A percentile compares a stretch with the other conserved stretches of the same genome.
phyloP scores from a whole-genome alignment of 2,113 vertebrate species.

The Pelmatolapia mariae region DNA sequence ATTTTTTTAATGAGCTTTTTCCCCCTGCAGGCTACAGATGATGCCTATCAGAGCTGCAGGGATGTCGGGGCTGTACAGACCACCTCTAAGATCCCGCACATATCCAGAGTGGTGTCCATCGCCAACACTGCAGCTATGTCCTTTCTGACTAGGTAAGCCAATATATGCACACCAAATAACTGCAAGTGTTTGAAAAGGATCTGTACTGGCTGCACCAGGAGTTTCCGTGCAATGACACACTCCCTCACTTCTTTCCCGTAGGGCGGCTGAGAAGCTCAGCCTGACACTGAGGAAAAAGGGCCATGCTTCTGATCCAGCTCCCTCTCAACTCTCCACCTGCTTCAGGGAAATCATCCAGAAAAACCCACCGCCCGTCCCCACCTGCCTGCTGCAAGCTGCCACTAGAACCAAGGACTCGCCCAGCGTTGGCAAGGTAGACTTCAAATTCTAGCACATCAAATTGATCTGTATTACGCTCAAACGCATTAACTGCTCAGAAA shows the following conservation, averaged over 20 bases:
- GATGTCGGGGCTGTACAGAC: slow-evolving; percentile 24
- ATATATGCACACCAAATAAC: not conserved
- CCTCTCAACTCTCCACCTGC: slow-evolving; percentile 79
- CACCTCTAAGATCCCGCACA: slow-evolving; percentile 58
- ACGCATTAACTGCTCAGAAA: not conserved
- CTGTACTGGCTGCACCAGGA: not conserved
- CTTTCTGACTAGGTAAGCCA: slow-evolving; percentile 54
- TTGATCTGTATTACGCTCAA: not conserved
- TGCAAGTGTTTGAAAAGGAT: not conserved
- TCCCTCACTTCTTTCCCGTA: slow-evolving; percentile 36
- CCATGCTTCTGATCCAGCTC: slow-evolving; percentile 77
- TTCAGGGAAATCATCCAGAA: slow-evolving; percentile 85
- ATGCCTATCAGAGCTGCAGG: not conserved
- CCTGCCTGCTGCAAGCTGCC: slow-evolving; percentile 85
- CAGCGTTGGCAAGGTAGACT: slow-evolving; percentile 83
- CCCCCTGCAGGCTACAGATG: slow-evolving; percentile 38
- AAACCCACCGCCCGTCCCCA: slow-evolving; percentile 81
- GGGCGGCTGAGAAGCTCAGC: slow-evolving; percentile 92
- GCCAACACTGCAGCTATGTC: slow-evolving; percentile 66
- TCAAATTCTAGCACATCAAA: not conserved
- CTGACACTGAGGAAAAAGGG: slow-evolving; percentile 89
- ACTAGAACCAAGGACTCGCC: slow-evolving; percentile 87
- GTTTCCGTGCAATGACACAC: not conserved
- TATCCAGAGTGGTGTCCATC: slow-evolving; percentile 57
- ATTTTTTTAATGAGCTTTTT: slow-evolving; percentile 32